Percentiles rank a stretch among this genome's conserved stretches.
Evolutionary conservation across 2,113 vertebrate genomes (phyloP).

Genomic region (Mohoua ochrocephala): DNA sequence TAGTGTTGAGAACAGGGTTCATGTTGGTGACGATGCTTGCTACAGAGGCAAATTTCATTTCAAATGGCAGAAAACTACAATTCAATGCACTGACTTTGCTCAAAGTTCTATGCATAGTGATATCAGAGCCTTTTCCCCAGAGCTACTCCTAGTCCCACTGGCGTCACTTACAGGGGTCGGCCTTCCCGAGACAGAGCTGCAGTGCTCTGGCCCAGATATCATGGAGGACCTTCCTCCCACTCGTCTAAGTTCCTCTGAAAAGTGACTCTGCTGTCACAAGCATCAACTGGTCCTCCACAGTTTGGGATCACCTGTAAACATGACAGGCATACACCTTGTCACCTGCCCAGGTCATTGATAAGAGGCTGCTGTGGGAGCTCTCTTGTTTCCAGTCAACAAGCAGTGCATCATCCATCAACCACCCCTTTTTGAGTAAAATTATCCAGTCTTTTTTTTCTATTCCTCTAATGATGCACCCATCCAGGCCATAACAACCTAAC

Average conservation of each 20-base stretch:
- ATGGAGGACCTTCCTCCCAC: background rate
- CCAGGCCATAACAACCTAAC: background rate
- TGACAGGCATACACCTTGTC: background rate
- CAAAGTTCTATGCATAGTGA: background rate
- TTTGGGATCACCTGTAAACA: background rate
- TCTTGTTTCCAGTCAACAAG: background rate
- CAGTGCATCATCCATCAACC: background rate
- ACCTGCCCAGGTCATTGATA: background rate
- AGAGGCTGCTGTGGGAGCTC: background rate
- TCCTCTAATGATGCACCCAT: background rate
- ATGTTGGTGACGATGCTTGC: background rate
- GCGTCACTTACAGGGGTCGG: rapidly evolving
- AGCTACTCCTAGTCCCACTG: background rate
- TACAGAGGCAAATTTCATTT: background rate
- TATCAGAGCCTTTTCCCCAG: background rate
- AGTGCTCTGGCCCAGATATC: background rate
- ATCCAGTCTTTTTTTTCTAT: background rate
- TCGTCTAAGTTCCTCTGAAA: background rate
- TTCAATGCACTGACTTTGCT: background rate
- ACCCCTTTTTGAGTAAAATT: background rate
- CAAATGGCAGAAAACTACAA: background rate
- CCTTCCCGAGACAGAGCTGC: background rate
- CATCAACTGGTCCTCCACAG: rapidly evolving
- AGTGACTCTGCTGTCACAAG: background rate
- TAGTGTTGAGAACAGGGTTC: background rate